These are phyloP conservation scores for Autographa pulchrina DNA, from an alignment of 2,888 invertebrate species.

Conservation along the genomic window DNA sequence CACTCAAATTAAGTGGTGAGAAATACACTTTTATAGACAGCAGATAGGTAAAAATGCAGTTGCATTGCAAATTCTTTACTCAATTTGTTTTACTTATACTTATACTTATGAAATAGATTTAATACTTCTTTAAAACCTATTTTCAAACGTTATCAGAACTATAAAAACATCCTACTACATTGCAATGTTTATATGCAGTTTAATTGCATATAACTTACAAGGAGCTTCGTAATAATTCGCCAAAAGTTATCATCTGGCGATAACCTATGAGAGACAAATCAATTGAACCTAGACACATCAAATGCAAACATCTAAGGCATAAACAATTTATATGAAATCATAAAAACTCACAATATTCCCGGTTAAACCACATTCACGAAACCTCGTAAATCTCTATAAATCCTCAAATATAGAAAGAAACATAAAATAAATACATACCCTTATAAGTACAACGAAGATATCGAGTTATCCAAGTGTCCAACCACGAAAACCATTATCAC, in stretches of 20 bases:
- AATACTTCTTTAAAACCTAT: conserved; percentile 18
- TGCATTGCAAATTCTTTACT: conserved; percentile 17
- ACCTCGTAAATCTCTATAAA: conserved; percentile 60
- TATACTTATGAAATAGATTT: conserved; percentile 11
- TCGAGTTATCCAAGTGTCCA: conserved; percentile 82
- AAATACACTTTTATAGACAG: background rate
- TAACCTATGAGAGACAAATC: conserved; percentile 73
- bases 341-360: conserved; percentile 32
- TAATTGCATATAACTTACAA: conserved; percentile 26
- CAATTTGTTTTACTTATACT: conserved; percentile 21
- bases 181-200: conserved; percentile 25
- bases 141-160: conserved; percentile 15
- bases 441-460: conserved; percentile 83
- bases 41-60: conserved; percentile 25
- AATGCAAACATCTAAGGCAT: conserved; percentile 28
- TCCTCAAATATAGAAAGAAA: conserved; percentile 74
- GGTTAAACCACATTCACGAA: conserved; percentile 35
- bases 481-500: conserved; percentile 86
- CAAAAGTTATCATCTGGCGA: conserved; percentile 80
- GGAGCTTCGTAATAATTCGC: conserved; percentile 60
- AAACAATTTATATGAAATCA: conserved; percentile 26
- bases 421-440: conserved; percentile 86
- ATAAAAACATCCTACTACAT: background rate
- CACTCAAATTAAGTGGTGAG: background rate
- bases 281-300: conserved; percentile 44